phyloP scores from a whole-genome alignment of 2,113 vertebrate species.

The Eleginops maclovinus region DNA sequence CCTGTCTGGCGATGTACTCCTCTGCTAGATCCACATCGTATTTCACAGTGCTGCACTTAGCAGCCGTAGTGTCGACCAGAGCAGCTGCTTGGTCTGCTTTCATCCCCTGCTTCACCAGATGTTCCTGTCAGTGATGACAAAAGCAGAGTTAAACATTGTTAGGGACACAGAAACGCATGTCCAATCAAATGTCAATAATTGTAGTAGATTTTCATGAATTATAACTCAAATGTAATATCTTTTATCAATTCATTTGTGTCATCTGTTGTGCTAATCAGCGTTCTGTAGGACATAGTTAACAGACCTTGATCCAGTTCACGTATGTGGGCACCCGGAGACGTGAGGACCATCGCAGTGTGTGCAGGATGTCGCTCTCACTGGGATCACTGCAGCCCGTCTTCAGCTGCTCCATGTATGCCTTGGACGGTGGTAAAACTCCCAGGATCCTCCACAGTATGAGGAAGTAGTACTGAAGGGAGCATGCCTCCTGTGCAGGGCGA shows the following conservation, averaged over 20 bases:
- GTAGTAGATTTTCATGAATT: too few species aligned
- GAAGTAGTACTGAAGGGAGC: conserved; percentile 97
- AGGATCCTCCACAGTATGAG: conserved; percentile 95
- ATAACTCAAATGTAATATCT: too few species aligned
- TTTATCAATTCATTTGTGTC: neutral
- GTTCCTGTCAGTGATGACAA: conserved; percentile 84
- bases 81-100: conserved; percentile 92
- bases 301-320: conserved; percentile 94
- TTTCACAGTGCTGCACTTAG: conserved; percentile 93
- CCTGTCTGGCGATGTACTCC: conserved; percentile 98
- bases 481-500: conserved; percentile 90
- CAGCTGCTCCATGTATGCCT: conserved; percentile 92
- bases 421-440: conserved; percentile 94
- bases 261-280: neutral
- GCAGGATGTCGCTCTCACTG: conserved; percentile 95
- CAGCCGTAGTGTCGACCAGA: conserved; percentile 87
- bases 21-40: conserved; percentile 97
- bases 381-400: conserved; percentile 89
- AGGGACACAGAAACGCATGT: neutral
- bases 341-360: conserved; percentile 96
- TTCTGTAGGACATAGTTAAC: conserved; percentile 15
- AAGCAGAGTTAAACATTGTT: neutral
- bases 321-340: conserved; percentile 92
- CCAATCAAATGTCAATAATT: too few species aligned
- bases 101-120: conserved; percentile 94